phyloP scores from a whole-genome alignment of 2,888 invertebrate species.

The Drosophila prostipennis region DNA sequence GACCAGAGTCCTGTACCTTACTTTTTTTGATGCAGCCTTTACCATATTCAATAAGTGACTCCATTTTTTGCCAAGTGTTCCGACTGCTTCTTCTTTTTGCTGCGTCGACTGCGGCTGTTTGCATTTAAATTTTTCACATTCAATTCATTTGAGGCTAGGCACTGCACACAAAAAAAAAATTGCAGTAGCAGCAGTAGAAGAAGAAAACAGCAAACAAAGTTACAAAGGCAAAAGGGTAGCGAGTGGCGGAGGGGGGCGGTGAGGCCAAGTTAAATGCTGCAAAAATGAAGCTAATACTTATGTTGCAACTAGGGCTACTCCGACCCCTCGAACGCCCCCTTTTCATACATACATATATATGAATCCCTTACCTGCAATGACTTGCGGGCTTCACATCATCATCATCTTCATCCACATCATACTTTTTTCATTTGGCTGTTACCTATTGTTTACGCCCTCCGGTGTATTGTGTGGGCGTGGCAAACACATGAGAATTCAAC shows the following conservation, averaged over 20 bases:
- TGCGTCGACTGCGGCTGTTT: slow-evolving; percentile 63
- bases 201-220: slow-evolving; percentile 68
- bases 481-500: slow-evolving; percentile 45
- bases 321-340: slow-evolving; percentile 1
- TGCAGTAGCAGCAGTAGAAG: slow-evolving; percentile 30
- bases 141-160: slow-evolving; percentile 79
- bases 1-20: too few relatives aligned
- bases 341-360: slow-evolving; percentile 1
- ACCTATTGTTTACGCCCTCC: slow-evolving; percentile 46
- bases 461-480: slow-evolving; percentile 65
- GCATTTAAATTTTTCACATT: slow-evolving; percentile 81
- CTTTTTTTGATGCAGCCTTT: too few relatives aligned
- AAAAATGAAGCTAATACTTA: slow-evolving; percentile 79
- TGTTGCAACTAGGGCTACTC: slow-evolving; percentile 70
- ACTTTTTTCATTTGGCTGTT: slow-evolving; percentile 45
- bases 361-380: slow-evolving; percentile 50
- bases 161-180: slow-evolving; percentile 43
- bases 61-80: slow-evolving; percentile 1
- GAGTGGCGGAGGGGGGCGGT: background rate
- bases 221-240: slow-evolving; percentile 58
- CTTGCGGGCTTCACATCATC: slow-evolving; percentile 48
- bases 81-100: slow-evolving; percentile 28
- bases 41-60: background rate
- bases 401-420: slow-evolving; percentile 40
- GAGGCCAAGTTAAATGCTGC: slow-evolving; percentile 63